Percentiles rank a stretch among this genome's conserved stretches.
Conservation (phyloP, 1,140 invertebrate genomes). For the Cheumatopsyche charites region DNA sequence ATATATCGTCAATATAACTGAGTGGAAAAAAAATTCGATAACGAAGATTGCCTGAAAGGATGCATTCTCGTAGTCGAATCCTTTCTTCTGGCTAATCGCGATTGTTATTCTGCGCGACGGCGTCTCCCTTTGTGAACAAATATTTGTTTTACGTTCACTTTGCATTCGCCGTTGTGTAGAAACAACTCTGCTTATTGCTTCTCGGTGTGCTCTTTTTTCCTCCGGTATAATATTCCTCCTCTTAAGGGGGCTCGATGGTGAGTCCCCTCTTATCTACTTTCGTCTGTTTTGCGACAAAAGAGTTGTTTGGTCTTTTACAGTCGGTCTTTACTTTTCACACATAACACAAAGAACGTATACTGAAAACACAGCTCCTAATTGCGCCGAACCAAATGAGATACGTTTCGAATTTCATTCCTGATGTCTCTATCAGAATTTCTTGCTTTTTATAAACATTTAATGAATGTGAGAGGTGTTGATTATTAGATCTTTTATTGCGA, state of each 20-base stretch:
- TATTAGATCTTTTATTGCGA: no score
- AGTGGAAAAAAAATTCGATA: no score
- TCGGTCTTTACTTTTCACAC: not conserved
- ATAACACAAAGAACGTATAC: slow-evolving; percentile 33
- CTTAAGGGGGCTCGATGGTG: not conserved
- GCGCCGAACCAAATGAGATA: slow-evolving; percentile 26
- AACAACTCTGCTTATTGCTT: not conserved
- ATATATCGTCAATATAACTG: no score
- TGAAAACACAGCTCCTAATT: slow-evolving; percentile 36
- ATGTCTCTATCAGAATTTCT: no score
- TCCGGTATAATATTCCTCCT: not conserved
- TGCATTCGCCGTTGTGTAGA: not conserved
- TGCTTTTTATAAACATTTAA: no score
- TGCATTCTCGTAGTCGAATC: no score
- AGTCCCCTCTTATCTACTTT: slow-evolving; percentile 1
- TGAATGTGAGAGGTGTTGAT: no score
- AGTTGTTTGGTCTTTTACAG: slow-evolving; percentile 35
- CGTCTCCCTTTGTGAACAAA: slow-evolving; percentile 32
- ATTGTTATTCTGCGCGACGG: slow-evolving; percentile 38
- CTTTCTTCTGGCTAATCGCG: slow-evolving; percentile 15
- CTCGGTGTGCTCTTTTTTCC: not conserved
- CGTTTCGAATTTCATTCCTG: no score
- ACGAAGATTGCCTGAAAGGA: no score
- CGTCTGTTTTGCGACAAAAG: slow-evolving; percentile 27
- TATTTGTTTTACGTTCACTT: slow-evolving; percentile 38